phyloP scores from a whole-genome alignment of 2,888 invertebrate genomes.

The Odontomyia ornata region DNA sequence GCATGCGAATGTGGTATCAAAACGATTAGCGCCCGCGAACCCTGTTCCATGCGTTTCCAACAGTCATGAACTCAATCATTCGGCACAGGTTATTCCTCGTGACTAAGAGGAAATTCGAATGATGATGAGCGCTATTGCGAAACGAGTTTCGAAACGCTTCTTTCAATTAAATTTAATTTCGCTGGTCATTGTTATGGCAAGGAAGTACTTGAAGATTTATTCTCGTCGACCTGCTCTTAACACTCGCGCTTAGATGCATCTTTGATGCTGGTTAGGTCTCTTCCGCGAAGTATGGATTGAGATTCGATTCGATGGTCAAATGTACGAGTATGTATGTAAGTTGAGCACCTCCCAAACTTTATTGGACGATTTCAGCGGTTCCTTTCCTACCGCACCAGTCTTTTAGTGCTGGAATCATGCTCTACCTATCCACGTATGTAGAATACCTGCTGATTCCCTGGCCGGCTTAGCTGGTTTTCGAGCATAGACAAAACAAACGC shows the following conservation, averaged over 20 bases:
- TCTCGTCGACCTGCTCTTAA: not conserved
- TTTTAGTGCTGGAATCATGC: not conserved
- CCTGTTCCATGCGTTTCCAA: conserved; percentile 2
- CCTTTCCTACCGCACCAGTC: not conserved
- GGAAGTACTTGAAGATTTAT: too few species aligned
- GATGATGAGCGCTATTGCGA: not conserved
- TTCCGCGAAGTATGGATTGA: too few species aligned
- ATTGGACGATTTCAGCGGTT: too few species aligned
- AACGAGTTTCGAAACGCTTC: not conserved
- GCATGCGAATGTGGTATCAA: not conserved
- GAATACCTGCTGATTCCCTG: conserved; percentile 26
- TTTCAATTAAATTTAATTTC: too few species aligned
- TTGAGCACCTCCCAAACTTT: too few species aligned
- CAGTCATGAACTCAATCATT: not conserved
- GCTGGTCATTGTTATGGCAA: not conserved
- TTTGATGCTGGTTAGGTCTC: too few species aligned
- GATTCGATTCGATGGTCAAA: too few species aligned
- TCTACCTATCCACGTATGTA: conserved; percentile 8
- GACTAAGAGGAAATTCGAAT: not conserved
- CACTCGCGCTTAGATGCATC: too few species aligned
- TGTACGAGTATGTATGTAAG: too few species aligned
- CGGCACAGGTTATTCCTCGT: not conserved
- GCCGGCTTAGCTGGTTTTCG: conserved; percentile 14
- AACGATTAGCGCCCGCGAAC: conserved; percentile 10
- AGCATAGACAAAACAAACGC: conserved; percentile 44